Evolutionary conservation across 2,888 invertebrate species (phyloP).

Genomic region (Cordilura impudica): DNA sequence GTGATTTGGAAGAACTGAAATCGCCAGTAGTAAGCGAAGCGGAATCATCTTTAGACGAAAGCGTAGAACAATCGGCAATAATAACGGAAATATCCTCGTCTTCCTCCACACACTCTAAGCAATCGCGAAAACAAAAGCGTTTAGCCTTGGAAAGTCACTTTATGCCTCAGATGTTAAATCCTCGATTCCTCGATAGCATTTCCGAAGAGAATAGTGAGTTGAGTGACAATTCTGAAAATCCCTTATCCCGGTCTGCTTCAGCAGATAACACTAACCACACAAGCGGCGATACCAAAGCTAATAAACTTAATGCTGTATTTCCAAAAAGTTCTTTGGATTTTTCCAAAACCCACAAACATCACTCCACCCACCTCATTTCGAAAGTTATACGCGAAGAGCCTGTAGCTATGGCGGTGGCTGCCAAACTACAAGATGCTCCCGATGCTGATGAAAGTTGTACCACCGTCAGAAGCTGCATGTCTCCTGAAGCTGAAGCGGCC

Average conservation of each 20-base stretch:
- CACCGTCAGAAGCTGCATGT: constrained; percentile 78
- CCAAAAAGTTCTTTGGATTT: constrained; percentile 77
- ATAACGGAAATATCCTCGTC: constrained; percentile 64
- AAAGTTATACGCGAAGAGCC: constrained; percentile 73
- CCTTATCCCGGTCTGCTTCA: constrained; percentile 65
- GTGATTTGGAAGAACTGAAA: constrained; percentile 77
- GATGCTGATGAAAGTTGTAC: constrained; percentile 82
- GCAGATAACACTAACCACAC: constrained; percentile 80
- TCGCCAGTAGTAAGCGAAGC: constrained; percentile 82
- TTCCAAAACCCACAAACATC: constrained; percentile 67
- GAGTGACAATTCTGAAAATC: constrained; percentile 71
- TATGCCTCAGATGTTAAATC: constrained; percentile 81
- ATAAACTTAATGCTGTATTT: constrained; percentile 76
- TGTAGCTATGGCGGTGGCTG: constrained; percentile 80
- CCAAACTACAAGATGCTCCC: constrained; percentile 81
- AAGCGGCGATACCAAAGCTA: constrained; percentile 75
- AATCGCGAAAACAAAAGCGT: constrained; percentile 79
- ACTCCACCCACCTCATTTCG: constrained; percentile 5
- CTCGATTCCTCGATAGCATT: constrained; percentile 86
- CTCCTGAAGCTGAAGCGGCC: constrained; percentile 80
- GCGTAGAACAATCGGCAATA: constrained; percentile 71
- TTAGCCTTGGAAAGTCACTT: constrained; percentile 80
- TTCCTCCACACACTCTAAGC: constrained; percentile 67
- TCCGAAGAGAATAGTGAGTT: constrained; percentile 86
- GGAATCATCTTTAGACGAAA: constrained; percentile 79